Conservation (phyloP, 2,113 vertebrate species). For the Ahaetulla prasina region DNA sequence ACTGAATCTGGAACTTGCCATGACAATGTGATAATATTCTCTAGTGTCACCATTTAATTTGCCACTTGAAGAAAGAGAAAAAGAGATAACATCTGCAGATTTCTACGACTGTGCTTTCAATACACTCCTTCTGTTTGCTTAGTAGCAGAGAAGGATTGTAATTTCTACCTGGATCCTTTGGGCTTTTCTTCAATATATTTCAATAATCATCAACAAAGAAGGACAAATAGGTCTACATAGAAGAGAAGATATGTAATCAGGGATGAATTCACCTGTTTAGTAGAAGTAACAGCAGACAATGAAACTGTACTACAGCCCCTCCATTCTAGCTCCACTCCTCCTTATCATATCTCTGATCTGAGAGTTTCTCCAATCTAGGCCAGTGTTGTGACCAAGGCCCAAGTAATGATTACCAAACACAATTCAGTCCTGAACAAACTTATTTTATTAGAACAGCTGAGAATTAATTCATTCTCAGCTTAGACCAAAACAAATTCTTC, state of each 20-base stretch:
- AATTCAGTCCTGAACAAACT: no score
- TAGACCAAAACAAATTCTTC: no score
- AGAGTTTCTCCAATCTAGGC: not conserved
- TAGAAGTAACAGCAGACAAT: not conserved
- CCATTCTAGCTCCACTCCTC: not conserved
- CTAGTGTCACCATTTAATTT: not conserved
- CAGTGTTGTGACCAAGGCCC: no score
- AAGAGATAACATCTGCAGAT: rapidly evolving
- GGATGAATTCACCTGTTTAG: not conserved
- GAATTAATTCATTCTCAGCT: no score
- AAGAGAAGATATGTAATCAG: not conserved
- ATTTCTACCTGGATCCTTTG: not conserved
- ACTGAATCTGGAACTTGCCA: not conserved
- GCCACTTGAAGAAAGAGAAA: not conserved
- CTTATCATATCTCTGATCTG: not conserved
- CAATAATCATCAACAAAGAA: not conserved
- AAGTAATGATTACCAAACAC: no score
- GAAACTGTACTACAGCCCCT: not conserved
- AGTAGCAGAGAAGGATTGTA: not conserved
- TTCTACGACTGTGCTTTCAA: not conserved
- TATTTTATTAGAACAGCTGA: no score
- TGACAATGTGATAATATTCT: not conserved
- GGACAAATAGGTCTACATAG: rapidly evolving
- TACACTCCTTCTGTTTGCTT: not conserved
- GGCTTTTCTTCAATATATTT: constrained; percentile 1